Conservation (phyloP, 2,113 vertebrate species). For the Eublepharis macularius region DNA sequence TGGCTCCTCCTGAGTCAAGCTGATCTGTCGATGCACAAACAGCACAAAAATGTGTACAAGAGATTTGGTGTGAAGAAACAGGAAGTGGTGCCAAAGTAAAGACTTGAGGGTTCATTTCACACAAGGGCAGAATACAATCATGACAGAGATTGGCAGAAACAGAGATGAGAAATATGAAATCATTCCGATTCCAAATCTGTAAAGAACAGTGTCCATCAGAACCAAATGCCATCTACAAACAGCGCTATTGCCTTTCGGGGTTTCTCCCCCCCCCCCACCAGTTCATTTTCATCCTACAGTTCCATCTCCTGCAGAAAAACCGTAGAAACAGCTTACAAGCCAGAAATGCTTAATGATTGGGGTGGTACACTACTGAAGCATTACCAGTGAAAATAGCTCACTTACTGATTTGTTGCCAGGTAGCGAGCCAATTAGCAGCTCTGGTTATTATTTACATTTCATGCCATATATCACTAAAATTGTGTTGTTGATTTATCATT, state of each 20-base stretch:
- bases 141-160: too few relatives aligned
- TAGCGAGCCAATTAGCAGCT: constrained; percentile 86
- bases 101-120: too few relatives aligned
- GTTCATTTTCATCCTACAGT: constrained; percentile 41
- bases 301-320: constrained; percentile 39
- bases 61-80: too few relatives aligned
- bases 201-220: not conserved
- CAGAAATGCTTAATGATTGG: constrained; percentile 74
- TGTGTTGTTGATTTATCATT: constrained; percentile 88
- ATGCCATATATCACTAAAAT: constrained; percentile 91
- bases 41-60: too few relatives aligned
- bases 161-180: too few relatives aligned
- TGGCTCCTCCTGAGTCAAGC: too few relatives aligned
- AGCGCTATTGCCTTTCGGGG: not conserved
- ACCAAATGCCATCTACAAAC: not conserved
- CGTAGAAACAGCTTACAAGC: constrained; percentile 67
- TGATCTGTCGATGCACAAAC: too few relatives aligned
- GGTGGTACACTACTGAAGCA: constrained; percentile 64
- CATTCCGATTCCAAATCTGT: too few relatives aligned
- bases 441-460: constrained; percentile 94
- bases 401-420: constrained; percentile 83
- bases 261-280: not conserved
- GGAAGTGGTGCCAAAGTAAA: too few relatives aligned
- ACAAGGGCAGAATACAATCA: too few relatives aligned
- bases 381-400: constrained; percentile 58